Percentiles rank a stretch among this genome's conserved stretches.
Evolutionary conservation across 2,113 vertebrate species (phyloP).

Genomic region (Athene noctua): DNA sequence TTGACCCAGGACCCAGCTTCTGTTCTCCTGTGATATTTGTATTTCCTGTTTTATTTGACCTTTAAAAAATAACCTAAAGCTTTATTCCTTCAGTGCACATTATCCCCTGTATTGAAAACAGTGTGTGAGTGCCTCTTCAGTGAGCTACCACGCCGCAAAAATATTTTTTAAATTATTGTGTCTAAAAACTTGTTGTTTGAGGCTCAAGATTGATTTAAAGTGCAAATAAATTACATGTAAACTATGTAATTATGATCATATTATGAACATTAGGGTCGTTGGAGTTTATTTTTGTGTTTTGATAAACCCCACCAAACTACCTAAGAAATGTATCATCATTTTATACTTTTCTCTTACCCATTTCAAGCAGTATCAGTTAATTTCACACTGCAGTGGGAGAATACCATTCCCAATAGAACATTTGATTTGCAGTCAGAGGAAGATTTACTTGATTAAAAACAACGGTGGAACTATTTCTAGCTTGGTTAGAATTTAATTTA

Average conservation of each 20-base stretch:
- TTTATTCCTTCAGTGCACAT: neutral
- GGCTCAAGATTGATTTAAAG: neutral
- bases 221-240: neutral
- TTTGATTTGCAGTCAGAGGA: neutral
- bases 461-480: neutral
- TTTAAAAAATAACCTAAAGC: neutral
- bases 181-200: neutral
- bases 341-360: neutral
- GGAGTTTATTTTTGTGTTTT: neutral
- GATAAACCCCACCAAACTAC: fast-evolving
- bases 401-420: neutral
- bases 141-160: neutral
- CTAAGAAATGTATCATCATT: neutral
- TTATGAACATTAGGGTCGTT: neutral
- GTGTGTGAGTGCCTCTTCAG: neutral
- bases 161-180: neutral
- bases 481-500: neutral
- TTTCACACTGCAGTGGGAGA: neutral
- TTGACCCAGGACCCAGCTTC: neutral
- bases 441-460: neutral
- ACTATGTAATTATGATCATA: neutral
- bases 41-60: neutral
- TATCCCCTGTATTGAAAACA: neutral
- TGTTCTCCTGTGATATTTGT: neutral
- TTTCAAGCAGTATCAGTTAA: neutral